Conservation (phyloP, 2,797 vertebrate genomes). For the Thaleichthys pacificus region DNA sequence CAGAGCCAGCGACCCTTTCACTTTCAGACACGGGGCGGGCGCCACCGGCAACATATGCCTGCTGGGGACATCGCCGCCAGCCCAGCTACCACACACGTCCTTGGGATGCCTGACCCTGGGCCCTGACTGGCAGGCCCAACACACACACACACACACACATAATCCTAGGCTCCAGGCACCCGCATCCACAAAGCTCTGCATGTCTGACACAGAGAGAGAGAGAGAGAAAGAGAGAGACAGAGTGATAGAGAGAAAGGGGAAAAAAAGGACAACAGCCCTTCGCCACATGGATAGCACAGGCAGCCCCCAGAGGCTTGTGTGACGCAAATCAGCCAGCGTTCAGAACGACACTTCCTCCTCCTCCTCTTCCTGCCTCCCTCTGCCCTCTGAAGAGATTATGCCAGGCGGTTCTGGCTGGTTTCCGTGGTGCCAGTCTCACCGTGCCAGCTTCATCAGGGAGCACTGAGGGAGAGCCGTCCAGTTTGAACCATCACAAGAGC, state of each 20-base stretch:
- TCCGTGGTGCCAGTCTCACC: not conserved
- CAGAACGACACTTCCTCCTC: not conserved
- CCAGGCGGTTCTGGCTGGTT: not conserved
- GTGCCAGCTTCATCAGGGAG: not conserved
- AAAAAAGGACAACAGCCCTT: not conserved
- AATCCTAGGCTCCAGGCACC: constrained; percentile 1
- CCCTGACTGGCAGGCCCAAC: constrained; percentile 6
- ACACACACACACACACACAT: constrained; percentile 12
- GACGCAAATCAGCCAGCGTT: not conserved
- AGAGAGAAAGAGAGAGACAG: not conserved
- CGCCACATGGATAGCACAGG: not conserved
- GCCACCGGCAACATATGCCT: constrained; percentile 40
- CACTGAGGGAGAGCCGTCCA: not conserved
- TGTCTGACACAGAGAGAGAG: not conserved
- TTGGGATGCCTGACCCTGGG: constrained; percentile 43
- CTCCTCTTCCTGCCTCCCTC: not conserved
- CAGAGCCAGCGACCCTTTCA: constrained; percentile 49
- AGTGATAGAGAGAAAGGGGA: not conserved
- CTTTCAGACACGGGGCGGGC: constrained; percentile 40
- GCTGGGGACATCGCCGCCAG: constrained; percentile 24
- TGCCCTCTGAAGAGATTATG: not conserved
- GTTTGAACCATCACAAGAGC: not conserved
- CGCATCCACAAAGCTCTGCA: not conserved
- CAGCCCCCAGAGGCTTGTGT: not conserved
- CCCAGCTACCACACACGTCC: constrained; percentile 37